Percentiles rank a stretch among this genome's conserved stretches.
These are phyloP conservation scores for Magallana ariakensis DNA, from an alignment of 1,140 invertebrate species.

Conservation along the genomic window DNA sequence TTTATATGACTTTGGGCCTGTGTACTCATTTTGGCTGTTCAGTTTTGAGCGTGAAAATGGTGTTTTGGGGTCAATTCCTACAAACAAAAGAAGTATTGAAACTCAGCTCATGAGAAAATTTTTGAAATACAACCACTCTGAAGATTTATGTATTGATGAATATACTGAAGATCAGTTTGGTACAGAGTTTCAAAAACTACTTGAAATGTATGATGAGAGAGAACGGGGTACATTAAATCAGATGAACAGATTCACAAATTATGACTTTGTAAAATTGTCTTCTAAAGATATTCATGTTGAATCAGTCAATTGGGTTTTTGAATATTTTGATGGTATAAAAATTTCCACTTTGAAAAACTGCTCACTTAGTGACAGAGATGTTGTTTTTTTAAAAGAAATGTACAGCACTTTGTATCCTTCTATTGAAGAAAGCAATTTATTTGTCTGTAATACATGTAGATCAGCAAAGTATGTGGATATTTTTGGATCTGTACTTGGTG, in stretches of 20 bases:
- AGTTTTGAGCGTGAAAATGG: constrained; percentile 57
- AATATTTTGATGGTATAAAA: not conserved
- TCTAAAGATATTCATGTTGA: constrained; percentile 8
- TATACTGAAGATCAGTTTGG: not conserved
- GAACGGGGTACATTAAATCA: not conserved
- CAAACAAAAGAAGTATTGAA: constrained; percentile 53
- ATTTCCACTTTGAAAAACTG: too few species aligned
- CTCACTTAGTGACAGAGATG: too few species aligned
- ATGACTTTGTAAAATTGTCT: constrained; percentile 2
- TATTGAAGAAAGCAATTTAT: too few species aligned
- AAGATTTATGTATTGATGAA: not conserved
- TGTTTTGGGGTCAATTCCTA: constrained; percentile 48
- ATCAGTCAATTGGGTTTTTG: not conserved
- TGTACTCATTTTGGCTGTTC: constrained; percentile 62
- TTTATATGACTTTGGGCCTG: constrained; percentile 57
- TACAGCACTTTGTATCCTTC: too few species aligned
- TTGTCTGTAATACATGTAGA: too few species aligned
- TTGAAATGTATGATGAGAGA: not conserved
- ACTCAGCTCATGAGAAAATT: constrained; percentile 52
- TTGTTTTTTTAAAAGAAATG: too few species aligned
- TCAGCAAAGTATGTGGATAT: too few species aligned
- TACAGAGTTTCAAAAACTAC: not conserved
- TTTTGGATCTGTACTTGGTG: too few species aligned
- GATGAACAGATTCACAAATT: not conserved
- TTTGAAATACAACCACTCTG: not conserved